phyloP scores from a whole-genome alignment of 2,797 vertebrate species.

The Eulemur mongoz region DNA sequence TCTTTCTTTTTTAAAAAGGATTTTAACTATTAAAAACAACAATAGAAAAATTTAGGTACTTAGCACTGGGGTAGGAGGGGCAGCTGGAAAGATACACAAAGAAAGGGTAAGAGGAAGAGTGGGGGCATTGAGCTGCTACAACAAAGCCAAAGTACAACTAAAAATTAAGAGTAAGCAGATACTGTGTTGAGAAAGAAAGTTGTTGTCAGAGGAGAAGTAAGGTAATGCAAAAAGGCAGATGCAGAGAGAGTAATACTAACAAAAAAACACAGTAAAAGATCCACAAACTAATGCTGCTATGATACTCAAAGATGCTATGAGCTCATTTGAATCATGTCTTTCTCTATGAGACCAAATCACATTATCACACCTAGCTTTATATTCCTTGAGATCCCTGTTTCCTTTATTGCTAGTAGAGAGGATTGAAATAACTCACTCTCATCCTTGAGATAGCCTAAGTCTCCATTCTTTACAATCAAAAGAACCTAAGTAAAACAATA shows the following conservation, averaged over 20 bases:
- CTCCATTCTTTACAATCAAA: not conserved
- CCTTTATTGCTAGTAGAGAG: not conserved
- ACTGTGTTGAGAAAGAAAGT: not conserved
- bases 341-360: not conserved
- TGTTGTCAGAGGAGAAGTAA: not conserved
- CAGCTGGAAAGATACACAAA: not conserved
- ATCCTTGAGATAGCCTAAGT: not conserved
- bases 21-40: not conserved
- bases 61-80: not conserved
- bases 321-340: not conserved
- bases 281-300: not conserved
- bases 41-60: not conserved
- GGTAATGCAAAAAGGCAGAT: not conserved
- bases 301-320: not conserved
- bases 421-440: not conserved
- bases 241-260: not conserved
- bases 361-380: not conserved
- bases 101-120: not conserved
- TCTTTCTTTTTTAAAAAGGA: not conserved
- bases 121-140: not conserved
- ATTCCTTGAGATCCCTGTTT: not conserved
- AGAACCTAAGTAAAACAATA: slow-evolving; percentile 35
- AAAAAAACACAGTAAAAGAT: not conserved
- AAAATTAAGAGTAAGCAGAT: not conserved
- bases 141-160: not conserved